These are phyloP conservation scores for Streptopelia turtur DNA, from an alignment of 2,797 vertebrate genomes.

Conservation along the genomic window DNA sequence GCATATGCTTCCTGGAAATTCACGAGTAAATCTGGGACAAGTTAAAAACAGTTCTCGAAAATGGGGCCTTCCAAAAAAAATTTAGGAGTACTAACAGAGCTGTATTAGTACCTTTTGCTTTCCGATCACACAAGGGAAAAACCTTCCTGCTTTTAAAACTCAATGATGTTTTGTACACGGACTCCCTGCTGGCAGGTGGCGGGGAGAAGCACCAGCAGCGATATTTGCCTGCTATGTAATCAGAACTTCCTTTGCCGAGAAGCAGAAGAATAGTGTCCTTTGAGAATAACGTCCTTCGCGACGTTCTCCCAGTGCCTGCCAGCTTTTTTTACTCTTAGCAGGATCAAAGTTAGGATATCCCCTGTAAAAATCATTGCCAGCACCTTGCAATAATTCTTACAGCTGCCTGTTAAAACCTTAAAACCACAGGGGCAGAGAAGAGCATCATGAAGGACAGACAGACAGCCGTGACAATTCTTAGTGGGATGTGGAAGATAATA, in stretches of 20 bases:
- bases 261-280: background rate
- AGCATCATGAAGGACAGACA: background rate
- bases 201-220: background rate
- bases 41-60: background rate
- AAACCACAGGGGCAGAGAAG: background rate
- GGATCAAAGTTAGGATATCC: background rate
- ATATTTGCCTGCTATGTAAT: background rate
- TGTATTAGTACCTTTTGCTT: background rate
- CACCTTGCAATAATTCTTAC: background rate
- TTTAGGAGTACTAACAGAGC: background rate
- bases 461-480: background rate
- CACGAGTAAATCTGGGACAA: background rate
- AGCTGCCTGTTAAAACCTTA: background rate
- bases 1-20: background rate
- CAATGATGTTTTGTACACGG: background rate
- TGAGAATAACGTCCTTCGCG: background rate
- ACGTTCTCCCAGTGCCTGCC: background rate
- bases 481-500: background rate
- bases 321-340: background rate
- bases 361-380: background rate
- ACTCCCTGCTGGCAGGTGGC: rapidly evolving
- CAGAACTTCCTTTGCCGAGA: background rate
- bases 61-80: background rate
- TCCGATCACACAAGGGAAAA: background rate
- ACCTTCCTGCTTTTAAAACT: background rate